Evolutionary conservation across 2,113 vertebrate species (phyloP).

Genomic region (Marmota flaviventris): DNA sequence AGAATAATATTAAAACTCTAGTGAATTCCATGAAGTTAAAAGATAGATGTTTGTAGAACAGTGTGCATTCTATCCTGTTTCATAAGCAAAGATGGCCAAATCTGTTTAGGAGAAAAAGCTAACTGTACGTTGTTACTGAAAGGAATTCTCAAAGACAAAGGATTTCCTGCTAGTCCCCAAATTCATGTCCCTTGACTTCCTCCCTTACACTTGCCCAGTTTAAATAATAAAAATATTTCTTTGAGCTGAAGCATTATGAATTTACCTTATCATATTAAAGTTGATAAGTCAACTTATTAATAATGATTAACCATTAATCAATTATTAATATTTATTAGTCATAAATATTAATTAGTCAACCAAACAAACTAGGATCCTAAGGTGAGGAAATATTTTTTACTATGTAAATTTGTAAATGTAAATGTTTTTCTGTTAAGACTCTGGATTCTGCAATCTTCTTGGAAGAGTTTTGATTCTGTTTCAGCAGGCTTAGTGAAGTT

Average conservation of each 20-base stretch:
- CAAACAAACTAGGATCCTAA: not conserved
- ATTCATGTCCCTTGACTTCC: not conserved
- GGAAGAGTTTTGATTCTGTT: not conserved
- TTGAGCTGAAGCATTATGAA: not conserved
- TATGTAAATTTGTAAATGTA: not conserved
- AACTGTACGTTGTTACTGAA: not conserved
- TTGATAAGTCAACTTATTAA: no score
- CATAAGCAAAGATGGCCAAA: not conserved
- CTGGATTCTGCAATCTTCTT: not conserved
- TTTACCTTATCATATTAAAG: no score
- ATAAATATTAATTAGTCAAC: not conserved
- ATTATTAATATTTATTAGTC: no score
- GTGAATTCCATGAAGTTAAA: not conserved
- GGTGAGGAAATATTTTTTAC: not conserved
- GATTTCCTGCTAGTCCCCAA: not conserved
- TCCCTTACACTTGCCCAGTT: not conserved
- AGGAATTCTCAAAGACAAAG: not conserved
- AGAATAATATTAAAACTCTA: constrained; percentile 9
- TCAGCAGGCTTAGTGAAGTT: not conserved
- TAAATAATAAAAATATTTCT: not conserved
- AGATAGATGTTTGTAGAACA: not conserved
- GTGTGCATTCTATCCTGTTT: not conserved
- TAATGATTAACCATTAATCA: no score
- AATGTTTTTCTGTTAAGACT: not conserved
- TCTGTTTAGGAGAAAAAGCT: not conserved